Evolutionary conservation across 2,797 vertebrate species (phyloP).

Genomic region (Gobio occitaniae): DNA sequence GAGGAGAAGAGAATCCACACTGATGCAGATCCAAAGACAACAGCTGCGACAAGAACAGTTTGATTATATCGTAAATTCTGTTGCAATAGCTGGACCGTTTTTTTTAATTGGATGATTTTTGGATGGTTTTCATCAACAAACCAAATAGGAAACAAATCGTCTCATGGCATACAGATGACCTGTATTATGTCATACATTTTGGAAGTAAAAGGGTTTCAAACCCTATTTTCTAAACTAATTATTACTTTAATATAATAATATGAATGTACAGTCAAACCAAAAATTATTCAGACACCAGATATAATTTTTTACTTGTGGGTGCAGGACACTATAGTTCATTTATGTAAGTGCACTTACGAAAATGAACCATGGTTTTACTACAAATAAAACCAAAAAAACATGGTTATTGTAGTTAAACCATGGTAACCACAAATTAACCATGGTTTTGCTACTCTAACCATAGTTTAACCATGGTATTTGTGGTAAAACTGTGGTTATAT

Average conservation of each 20-base stretch:
- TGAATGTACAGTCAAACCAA: too few species aligned
- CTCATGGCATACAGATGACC: not conserved
- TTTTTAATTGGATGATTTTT: not conserved
- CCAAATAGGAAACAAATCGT: not conserved
- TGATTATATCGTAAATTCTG: not conserved
- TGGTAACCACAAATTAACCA: too few species aligned
- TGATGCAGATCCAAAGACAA: constrained; percentile 37
- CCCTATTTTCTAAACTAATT: not conserved
- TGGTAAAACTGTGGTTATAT: too few species aligned
- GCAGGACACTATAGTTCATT: too few species aligned
- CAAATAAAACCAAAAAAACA: too few species aligned
- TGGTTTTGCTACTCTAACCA: too few species aligned
- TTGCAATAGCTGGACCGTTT: not conserved
- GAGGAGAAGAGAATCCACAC: constrained; percentile 20
- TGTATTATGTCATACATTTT: not conserved
- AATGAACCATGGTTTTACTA: too few species aligned
- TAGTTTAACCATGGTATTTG: too few species aligned
- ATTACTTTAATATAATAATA: not conserved
- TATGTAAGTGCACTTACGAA: too few species aligned
- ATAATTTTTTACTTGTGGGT: too few species aligned
- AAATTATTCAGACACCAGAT: too few species aligned
- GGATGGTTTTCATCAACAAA: not conserved
- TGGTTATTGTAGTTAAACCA: too few species aligned
- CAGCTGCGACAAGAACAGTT: constrained; percentile 20
- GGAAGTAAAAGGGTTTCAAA: not conserved